Evolutionary conservation across 2,888 invertebrate genomes (phyloP).

Genomic region (Argyra leucocephala): DNA sequence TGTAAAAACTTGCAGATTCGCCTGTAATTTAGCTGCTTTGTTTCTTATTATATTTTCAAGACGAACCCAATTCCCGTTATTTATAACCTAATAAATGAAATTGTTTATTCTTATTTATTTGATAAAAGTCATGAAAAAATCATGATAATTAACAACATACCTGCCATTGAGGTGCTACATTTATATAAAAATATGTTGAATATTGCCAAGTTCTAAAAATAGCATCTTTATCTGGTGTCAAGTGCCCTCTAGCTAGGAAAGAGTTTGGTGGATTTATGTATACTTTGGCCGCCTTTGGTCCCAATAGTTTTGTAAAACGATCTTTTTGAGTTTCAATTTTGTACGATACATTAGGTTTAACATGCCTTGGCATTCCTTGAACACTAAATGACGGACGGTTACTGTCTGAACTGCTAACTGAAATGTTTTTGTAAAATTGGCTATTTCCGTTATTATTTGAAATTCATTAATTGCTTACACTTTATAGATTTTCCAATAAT

Average conservation of each 20-base stretch:
- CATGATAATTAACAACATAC: too few relatives aligned
- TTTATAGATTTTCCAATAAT: slow-evolving; percentile 19
- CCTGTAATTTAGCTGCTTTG: slow-evolving; percentile 33
- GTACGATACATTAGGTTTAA: slow-evolving; percentile 30
- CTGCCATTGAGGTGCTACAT: slow-evolving; percentile 46
- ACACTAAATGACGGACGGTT: slow-evolving; percentile 34
- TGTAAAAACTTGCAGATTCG: slow-evolving; percentile 40
- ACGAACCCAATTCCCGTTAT: slow-evolving; percentile 44
- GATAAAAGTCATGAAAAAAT: too few relatives aligned
- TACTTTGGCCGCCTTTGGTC: slow-evolving; percentile 28
- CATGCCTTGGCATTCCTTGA: slow-evolving; percentile 27
- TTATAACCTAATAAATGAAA: slow-evolving; percentile 28
- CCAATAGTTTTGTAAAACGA: slow-evolving; percentile 33
- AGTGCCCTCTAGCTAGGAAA: slow-evolving; percentile 43
- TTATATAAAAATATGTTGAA: slow-evolving; percentile 45
- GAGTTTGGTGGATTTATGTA: slow-evolving; percentile 34
- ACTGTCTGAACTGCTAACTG: slow-evolving; percentile 16
- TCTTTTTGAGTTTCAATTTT: slow-evolving; percentile 33
- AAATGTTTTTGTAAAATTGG: not conserved
- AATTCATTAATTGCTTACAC: slow-evolving; percentile 12
- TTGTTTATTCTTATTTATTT: too few relatives aligned
- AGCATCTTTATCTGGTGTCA: slow-evolving; percentile 46
- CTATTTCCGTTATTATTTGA: not conserved
- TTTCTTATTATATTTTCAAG: slow-evolving; percentile 41
- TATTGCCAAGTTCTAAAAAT: slow-evolving; percentile 42